Percentiles rank a stretch among this genome's conserved stretches.
Conservation (phyloP, 2,797 vertebrate species). For the Lepilemur septentrionalis region DNA sequence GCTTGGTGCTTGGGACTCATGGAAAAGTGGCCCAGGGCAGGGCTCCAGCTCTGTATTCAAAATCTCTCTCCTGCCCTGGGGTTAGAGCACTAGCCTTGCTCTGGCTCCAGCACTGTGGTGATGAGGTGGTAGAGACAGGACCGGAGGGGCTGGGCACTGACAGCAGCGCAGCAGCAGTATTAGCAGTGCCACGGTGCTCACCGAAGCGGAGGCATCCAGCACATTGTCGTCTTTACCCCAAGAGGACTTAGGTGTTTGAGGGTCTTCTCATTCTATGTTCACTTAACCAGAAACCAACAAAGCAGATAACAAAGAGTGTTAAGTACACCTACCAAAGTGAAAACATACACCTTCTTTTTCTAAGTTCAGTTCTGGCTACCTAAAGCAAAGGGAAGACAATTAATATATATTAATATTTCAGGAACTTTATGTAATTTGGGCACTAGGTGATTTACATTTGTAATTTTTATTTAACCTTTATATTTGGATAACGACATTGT, state of each 20-base stretch:
- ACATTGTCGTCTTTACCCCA: not conserved
- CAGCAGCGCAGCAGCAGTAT: accelerated
- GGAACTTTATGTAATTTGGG: not conserved
- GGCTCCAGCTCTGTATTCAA: not conserved
- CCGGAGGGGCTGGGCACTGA: not conserved
- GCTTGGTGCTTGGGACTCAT: not conserved
- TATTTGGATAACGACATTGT: not conserved
- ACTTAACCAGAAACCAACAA: not conserved
- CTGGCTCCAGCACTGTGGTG: accelerated
- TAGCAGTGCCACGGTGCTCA: no score
- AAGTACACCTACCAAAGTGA: not conserved
- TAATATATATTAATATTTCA: not conserved
- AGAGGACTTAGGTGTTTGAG: not conserved
- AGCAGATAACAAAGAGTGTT: not conserved
- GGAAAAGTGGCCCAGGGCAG: not conserved
- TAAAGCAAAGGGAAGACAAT: not conserved
- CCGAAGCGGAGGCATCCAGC: not conserved
- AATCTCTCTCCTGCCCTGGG: not conserved
- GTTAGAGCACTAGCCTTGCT: not conserved
- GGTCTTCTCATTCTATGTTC: not conserved
- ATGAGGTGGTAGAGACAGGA: not conserved
- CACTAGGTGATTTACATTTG: not conserved
- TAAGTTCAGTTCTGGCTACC: not conserved
- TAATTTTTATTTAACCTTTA: not conserved
- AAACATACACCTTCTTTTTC: not conserved